A percentile compares a stretch with the other conserved stretches of the same genome.
phyloP scores from a whole-genome alignment of 2,113 vertebrate genomes.

The Malurus elegans region DNA sequence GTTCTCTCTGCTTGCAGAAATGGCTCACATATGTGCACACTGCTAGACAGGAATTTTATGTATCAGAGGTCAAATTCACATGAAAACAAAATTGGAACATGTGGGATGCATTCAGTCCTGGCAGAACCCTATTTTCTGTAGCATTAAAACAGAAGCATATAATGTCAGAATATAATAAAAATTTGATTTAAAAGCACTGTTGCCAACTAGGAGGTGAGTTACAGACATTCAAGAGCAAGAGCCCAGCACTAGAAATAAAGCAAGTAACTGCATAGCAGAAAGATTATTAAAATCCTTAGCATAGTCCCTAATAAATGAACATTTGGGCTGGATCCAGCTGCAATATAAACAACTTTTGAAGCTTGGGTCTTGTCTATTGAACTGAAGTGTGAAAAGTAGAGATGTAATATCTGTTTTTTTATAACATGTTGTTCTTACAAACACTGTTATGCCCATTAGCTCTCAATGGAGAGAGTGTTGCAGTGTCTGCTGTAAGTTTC shows the following conservation, averaged over 20 bases:
- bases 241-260: neutral
- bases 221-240: neutral
- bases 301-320: neutral
- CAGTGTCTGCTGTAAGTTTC: neutral
- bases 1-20: conserved; percentile 64
- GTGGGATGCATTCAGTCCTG: conserved; percentile 46
- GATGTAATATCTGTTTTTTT: neutral
- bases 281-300: neutral
- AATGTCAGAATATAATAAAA: conserved; percentile 25
- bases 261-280: neutral
- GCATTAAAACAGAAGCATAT: conserved; percentile 34
- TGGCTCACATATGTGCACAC: conserved; percentile 68
- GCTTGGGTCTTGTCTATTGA: neutral
- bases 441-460: neutral
- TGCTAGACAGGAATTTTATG: conserved; percentile 36
- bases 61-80: conserved; percentile 70
- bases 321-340: neutral
- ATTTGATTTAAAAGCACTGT: neutral
- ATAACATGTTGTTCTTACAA: neutral
- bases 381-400: neutral
- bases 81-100: conserved; percentile 54
- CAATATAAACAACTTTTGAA: neutral
- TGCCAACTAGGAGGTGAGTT: neutral
- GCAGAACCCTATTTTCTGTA: neutral
- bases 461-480: neutral